Conservation (phyloP, 1,140 invertebrate species). For the Phymastichus coffea region DNA sequence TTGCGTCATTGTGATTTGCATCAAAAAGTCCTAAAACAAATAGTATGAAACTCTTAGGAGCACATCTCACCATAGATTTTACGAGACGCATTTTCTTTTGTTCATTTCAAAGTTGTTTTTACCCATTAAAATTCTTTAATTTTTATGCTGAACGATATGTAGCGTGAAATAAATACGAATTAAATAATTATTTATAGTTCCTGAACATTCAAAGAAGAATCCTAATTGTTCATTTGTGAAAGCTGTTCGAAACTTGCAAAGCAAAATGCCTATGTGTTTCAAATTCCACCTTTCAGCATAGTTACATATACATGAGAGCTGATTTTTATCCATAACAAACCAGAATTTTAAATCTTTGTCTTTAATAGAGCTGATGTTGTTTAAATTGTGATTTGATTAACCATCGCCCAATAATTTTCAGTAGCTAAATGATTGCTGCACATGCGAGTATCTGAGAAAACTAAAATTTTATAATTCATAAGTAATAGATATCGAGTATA, state of each 20-base stretch:
- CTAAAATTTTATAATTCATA: not conserved
- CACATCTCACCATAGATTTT: constrained; percentile 10
- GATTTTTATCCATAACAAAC: not conserved
- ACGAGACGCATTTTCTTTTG: too few relatives aligned
- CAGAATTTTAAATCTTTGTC: not conserved
- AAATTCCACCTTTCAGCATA: not conserved
- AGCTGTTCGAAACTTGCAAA: too few relatives aligned
- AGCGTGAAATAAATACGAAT: not conserved
- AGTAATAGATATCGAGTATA: not conserved
- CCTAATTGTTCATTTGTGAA: too few relatives aligned
- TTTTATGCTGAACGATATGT: not conserved
- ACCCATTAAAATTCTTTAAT: not conserved
- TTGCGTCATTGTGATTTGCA: not conserved
- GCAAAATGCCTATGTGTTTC: not conserved
- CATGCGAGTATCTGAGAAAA: not conserved
- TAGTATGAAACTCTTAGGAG: not conserved
- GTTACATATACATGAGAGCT: not conserved
- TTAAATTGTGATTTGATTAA: not conserved
- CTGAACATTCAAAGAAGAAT: too few relatives aligned
- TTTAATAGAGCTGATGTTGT: not conserved
- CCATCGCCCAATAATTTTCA: not conserved
- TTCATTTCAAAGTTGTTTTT: constrained; percentile 8
- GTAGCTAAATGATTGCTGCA: not conserved
- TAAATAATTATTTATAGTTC: not conserved
- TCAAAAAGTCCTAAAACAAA: constrained; percentile 17